Evolutionary conservation across 2,113 vertebrate genomes (phyloP).

Genomic region (Alligator mississippiensis): DNA sequence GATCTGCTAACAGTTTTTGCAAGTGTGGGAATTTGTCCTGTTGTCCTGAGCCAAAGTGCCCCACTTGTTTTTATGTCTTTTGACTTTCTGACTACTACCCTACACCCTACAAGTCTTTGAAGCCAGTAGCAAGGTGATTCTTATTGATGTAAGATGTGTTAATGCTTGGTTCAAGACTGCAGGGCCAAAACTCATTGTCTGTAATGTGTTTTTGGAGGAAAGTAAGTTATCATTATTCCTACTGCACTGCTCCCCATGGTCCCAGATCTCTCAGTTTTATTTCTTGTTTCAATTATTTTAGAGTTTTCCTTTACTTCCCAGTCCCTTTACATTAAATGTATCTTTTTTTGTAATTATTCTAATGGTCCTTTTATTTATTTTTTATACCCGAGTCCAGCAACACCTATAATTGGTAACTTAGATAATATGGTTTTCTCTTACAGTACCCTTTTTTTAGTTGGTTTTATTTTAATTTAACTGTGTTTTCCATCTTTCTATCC

Average conservation of each 20-base stretch:
- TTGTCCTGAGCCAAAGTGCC: background rate
- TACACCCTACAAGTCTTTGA: background rate
- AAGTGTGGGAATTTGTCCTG: background rate
- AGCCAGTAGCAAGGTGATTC: background rate
- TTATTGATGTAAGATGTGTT: background rate
- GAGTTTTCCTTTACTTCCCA: background rate
- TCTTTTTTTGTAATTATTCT: background rate
- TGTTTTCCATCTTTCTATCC: constrained; percentile 10
- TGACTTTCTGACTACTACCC: background rate
- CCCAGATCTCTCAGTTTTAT: background rate
- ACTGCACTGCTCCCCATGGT: background rate
- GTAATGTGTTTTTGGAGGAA: background rate
- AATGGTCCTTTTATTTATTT: constrained; percentile 8
- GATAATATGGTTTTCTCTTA: background rate
- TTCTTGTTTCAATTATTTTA: background rate
- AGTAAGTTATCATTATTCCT: background rate
- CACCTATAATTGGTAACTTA: constrained; percentile 1
- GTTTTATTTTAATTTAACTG: background rate
- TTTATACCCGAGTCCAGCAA: background rate
- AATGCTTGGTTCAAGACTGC: background rate
- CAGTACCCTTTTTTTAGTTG: background rate
- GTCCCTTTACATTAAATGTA: background rate
- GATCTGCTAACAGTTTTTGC: background rate
- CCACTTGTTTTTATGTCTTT: background rate
- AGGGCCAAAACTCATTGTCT: background rate